Evolutionary conservation across 2,888 invertebrate species (phyloP).

Genomic region (Aelia acuminata): DNA sequence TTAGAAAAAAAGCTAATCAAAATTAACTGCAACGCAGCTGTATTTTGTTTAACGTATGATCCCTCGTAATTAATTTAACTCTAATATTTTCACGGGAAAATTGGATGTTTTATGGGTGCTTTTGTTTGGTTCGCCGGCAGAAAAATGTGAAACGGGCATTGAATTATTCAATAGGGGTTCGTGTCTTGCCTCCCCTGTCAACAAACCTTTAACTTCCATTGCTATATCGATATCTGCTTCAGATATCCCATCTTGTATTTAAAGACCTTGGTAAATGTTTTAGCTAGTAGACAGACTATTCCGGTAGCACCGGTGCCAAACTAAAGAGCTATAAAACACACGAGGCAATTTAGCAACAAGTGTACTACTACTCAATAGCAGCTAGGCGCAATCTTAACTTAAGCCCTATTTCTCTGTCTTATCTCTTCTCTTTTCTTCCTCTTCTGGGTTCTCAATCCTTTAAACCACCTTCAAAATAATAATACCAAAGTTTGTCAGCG

Average conservation of each 20-base stretch:
- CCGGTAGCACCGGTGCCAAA: background rate
- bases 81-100: background rate
- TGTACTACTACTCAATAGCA: background rate
- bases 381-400: background rate
- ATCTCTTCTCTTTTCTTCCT: background rate
- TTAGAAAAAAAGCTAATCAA: no score
- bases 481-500: no score
- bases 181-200: background rate
- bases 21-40: no score
- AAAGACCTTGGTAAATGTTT: background rate
- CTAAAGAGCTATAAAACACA: background rate
- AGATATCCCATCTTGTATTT: background rate
- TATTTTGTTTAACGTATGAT: no score
- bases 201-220: background rate
- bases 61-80: background rate
- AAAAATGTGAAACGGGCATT: background rate
- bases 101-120: background rate
- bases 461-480: background rate
- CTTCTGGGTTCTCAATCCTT: background rate
- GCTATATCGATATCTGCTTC: background rate
- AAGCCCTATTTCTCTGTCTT: background rate
- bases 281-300: background rate
- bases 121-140: background rate
- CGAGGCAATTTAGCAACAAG: conserved; percentile 3
- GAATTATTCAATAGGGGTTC: background rate